phyloP scores from a whole-genome alignment of 2,113 vertebrate genomes.

The Turnix velox region DNA sequence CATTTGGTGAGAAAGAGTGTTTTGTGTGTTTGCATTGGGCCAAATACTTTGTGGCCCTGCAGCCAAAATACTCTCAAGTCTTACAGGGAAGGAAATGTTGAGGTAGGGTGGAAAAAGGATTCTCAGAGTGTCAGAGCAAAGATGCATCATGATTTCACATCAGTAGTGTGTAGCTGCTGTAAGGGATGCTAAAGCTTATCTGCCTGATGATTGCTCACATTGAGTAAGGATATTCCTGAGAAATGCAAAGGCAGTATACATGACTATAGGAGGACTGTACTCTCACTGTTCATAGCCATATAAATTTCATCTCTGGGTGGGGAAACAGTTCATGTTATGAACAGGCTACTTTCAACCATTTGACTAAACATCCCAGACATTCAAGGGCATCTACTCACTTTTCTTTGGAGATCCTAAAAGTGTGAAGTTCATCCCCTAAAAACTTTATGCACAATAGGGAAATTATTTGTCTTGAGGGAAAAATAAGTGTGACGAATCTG shows the following conservation, averaged over 20 bases:
- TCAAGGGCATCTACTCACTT: not conserved
- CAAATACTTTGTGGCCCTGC: not conserved
- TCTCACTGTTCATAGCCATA: not conserved
- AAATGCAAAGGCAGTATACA: not conserved
- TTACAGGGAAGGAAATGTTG: not conserved
- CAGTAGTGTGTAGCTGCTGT: not conserved
- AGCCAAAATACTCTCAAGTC: not conserved
- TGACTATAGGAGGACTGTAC: not conserved
- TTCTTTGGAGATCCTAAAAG: not conserved
- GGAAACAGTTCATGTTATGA: not conserved
- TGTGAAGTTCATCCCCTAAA: not conserved
- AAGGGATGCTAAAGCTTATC: not conserved
- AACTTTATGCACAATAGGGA: not conserved
- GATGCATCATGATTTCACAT: rapidly evolving
- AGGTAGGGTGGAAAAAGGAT: not conserved
- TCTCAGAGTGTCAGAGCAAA: not conserved
- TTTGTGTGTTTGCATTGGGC: not conserved
- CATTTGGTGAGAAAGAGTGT: not conserved
- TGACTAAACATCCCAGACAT: not conserved
- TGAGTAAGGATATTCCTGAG: not conserved
- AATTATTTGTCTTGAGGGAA: not conserved
- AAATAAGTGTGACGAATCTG: not conserved
- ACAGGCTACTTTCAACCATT: not conserved
- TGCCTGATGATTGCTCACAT: not conserved
- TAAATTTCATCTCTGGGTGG: not conserved